A percentile compares a stretch with the other conserved stretches of the same genome.
phyloP scores from a whole-genome alignment of 2,888 invertebrate species.

The Sericinus montela region DNA sequence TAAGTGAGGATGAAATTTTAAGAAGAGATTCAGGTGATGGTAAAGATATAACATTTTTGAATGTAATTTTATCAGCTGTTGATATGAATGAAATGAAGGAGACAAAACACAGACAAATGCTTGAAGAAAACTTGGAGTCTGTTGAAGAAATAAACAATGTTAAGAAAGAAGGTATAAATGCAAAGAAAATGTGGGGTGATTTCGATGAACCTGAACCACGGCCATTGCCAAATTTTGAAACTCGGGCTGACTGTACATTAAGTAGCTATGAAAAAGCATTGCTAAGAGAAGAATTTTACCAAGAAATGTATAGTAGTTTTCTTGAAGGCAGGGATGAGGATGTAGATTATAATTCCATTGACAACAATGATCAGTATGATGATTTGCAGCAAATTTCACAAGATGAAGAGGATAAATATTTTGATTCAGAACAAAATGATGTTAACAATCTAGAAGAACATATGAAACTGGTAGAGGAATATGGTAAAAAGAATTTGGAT shows the following conservation, averaged over 20 bases:
- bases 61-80: slow-evolving; percentile 88
- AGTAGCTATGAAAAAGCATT: slow-evolving; percentile 81
- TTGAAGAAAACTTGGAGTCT: slow-evolving; percentile 75
- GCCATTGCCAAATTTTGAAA: slow-evolving; percentile 45
- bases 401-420: slow-evolving; percentile 95
- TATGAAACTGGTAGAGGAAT: slow-evolving; percentile 57
- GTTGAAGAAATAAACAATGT: slow-evolving; percentile 22
- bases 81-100: slow-evolving; percentile 85
- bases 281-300: slow-evolving; percentile 88
- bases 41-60: slow-evolving; percentile 82
- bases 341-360: slow-evolving; percentile 90
- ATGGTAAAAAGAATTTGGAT: slow-evolving; percentile 42
- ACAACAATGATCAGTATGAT: slow-evolving; percentile 90
- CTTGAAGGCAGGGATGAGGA: slow-evolving; percentile 89
- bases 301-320: slow-evolving; percentile 91
- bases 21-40: slow-evolving; percentile 80
- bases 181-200: slow-evolving; percentile 61
- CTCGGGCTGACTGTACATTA: slow-evolving; percentile 56
- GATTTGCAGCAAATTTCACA: slow-evolving; percentile 82
- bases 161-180: slow-evolving; percentile 27
- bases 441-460: slow-evolving; percentile 62
- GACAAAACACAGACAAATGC: slow-evolving; percentile 80
- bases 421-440: slow-evolving; percentile 89
- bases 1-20: slow-evolving; percentile 87
- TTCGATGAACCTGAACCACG: slow-evolving; percentile 68